phyloP scores from a whole-genome alignment of 1,140 invertebrate species.

The Caerostris darwini region DNA sequence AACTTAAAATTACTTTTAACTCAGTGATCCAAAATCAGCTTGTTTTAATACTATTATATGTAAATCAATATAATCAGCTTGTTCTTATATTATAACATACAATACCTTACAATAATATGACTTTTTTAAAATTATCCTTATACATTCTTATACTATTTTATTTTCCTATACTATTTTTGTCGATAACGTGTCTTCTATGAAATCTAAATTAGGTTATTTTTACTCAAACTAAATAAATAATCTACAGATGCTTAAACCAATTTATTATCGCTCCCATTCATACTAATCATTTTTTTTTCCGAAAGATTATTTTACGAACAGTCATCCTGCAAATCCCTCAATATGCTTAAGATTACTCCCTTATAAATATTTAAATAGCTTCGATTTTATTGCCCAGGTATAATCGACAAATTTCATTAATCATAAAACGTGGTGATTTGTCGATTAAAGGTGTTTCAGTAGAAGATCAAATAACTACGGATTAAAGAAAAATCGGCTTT shows the following conservation, averaged over 20 bases:
- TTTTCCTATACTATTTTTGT: too few species aligned
- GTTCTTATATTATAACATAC: too few species aligned
- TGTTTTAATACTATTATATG: too few species aligned
- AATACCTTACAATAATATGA: too few species aligned
- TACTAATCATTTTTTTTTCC: constrained; percentile 56
- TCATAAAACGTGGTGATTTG: constrained; percentile 65
- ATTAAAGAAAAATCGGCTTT: constrained; percentile 53
- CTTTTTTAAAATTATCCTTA: too few species aligned
- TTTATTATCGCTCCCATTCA: not conserved
- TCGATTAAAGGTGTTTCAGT: constrained; percentile 69
- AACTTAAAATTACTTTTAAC: too few species aligned
- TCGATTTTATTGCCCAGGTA: constrained; percentile 61
- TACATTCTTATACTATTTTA: too few species aligned
- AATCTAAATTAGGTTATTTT: too few species aligned
- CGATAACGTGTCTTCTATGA: too few species aligned
- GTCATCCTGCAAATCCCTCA: constrained; percentile 43
- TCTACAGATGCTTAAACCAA: not conserved
- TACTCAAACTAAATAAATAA: not conserved
- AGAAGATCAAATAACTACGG: constrained; percentile 71
- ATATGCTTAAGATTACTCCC: constrained; percentile 63
- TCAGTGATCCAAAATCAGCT: too few species aligned
- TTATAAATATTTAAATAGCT: constrained; percentile 72
- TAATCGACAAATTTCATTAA: constrained; percentile 53
- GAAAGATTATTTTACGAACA: constrained; percentile 41
- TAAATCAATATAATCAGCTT: too few species aligned